phyloP scores from a whole-genome alignment of 2,797 vertebrate species.

The Pampus argenteus region DNA sequence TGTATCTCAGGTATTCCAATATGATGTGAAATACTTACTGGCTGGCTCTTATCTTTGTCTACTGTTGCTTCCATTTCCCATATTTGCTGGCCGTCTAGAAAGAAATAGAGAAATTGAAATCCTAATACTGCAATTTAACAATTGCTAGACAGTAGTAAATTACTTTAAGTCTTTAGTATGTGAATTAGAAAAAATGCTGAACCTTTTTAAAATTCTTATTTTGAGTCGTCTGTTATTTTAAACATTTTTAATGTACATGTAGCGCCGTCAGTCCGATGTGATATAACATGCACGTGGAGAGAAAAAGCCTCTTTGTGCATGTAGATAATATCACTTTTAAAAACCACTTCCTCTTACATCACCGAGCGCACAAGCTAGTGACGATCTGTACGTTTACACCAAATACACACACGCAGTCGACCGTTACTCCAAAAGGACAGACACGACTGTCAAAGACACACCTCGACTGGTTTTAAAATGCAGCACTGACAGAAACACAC shows the following conservation, averaged over 20 bases:
- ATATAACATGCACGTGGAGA: conserved; percentile 7
- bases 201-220: neutral
- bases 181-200: conserved; percentile 7
- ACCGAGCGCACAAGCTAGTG: neutral
- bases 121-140: neutral
- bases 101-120: conserved; percentile 16
- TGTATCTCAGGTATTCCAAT: neutral
- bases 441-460: neutral
- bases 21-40: conserved; percentile 84
- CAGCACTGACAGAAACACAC: neutral
- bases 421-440: conserved; percentile 25
- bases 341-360: conserved; percentile 62
- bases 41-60: conserved; percentile 99
- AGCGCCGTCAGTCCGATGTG: neutral
- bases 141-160: neutral
- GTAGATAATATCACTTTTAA: conserved; percentile 43
- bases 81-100: conserved; percentile 94
- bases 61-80: conserved; percentile 99
- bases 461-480: neutral
- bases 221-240: neutral
- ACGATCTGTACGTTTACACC: neutral
- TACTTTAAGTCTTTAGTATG: neutral
- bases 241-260: neutral
- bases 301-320: conserved; percentile 16
- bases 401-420: neutral